Evolutionary conservation across 2,888 invertebrate genomes (phyloP), one percentile per base, ranked within the genome.

Genomic region (Disparrhopalites patrizii): DNA sequence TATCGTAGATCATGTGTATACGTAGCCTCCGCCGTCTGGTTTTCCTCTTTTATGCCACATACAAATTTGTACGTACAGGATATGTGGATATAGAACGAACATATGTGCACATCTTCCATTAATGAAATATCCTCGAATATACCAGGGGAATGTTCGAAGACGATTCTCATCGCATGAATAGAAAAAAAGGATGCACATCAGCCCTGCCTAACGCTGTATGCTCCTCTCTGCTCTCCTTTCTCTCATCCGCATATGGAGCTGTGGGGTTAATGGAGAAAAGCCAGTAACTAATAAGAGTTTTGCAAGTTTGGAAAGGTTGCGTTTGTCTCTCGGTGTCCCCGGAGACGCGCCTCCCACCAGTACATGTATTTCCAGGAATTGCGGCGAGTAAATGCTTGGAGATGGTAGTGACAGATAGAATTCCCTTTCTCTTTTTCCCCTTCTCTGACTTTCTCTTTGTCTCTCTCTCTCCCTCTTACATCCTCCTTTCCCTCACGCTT

Each of bases 261-360:
- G n/a, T n/a, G n/a, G n/a, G n/a, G n/a, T n/a, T n/a, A n/a, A n/a
- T n/a, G 47, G 25, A 40, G 15, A 18, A 40, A 18, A 40, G 40
- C 40, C 15, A 18, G 47, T 47, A 47, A 47, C 47, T 47, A 47
- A 47, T 47, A 47, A 47, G 47, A 47, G 47, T 47, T 47, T 47
- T 40, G 28, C 43, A 58, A 58, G 58, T 58, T 52, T 58, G 43
- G 38, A 58, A 56, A 15, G 38, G 33, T 31, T 56, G 38, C 56
- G 33, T 56, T 56, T 56, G 36, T 56, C 38, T 38, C 23, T 23
- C 28, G 43, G 27, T 25, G 10, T 58, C 58, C 58, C 58, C n/a
- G 27, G 58, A 43, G 58, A 58, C 1, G 7, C 3, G 23, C 23
- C 20, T 8, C 47, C 23, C 20, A 47, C 20, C 25, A n/a, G 47